Percentiles rank a stretch among this genome's conserved stretches.
phyloP scores from a whole-genome alignment of 1,140 invertebrate genomes.

The Armadillidium nasatum region DNA sequence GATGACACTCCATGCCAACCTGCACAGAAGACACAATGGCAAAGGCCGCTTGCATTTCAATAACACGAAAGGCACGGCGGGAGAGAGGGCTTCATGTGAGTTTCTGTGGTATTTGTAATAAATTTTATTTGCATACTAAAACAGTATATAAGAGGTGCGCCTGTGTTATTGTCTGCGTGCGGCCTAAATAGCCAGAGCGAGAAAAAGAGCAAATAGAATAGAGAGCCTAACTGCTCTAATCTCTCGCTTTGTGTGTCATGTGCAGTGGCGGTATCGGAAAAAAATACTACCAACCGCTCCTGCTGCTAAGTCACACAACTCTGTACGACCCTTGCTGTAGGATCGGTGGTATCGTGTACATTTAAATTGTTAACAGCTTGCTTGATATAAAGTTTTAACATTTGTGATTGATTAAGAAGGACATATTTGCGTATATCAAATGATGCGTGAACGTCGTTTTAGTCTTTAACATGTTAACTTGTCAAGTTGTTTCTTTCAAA shows the following conservation, averaged over 20 bases:
- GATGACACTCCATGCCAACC: not conserved
- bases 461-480: too few species aligned
- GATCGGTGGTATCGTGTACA: slow-evolving; percentile 4
- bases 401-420: too few species aligned
- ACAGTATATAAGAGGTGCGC: not conserved
- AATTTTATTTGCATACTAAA: not conserved
- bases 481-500: too few species aligned
- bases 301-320: slow-evolving; percentile 3
- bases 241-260: not conserved
- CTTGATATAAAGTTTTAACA: too few species aligned
- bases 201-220: not conserved
- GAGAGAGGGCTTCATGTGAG: slow-evolving; percentile 5
- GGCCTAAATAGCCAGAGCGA: not conserved
- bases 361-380: too few species aligned
- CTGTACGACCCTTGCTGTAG: not conserved
- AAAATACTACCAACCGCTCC: slow-evolving; percentile 3
- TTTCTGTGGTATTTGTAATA: not conserved
- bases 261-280: not conserved
- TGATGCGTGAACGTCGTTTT: too few species aligned
- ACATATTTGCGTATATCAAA: too few species aligned
- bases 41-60: slow-evolving; percentile 9
- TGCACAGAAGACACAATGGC: slow-evolving; percentile 5
- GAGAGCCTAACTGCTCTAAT: not conserved
- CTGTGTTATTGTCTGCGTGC: slow-evolving; percentile 11
- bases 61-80: slow-evolving; percentile 7